Conservation (phyloP, 2,888 invertebrate genomes). For the Chelonus formosanus region DNA sequence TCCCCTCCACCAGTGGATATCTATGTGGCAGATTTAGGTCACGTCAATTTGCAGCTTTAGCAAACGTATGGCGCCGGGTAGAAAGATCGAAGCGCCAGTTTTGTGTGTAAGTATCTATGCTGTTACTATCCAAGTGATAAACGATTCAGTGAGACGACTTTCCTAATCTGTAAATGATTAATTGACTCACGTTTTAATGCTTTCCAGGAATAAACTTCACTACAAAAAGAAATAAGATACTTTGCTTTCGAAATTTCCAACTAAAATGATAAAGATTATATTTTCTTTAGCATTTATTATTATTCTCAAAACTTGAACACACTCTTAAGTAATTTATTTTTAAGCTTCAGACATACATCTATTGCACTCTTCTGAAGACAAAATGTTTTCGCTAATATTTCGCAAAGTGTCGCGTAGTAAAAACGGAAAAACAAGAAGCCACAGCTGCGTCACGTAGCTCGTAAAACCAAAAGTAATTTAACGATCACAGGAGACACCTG, state of each 20-base stretch:
- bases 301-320: neutral
- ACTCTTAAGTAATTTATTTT: too few relatives aligned
- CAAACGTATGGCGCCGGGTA: slow-evolving; percentile 35
- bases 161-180: slow-evolving; percentile 38
- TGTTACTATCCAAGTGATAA: slow-evolving; percentile 33
- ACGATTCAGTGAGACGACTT: slow-evolving; percentile 25
- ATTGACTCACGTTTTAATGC: slow-evolving; percentile 13
- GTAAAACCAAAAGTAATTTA: slow-evolving; percentile 42
- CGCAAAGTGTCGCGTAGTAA: slow-evolving; percentile 1
- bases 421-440: slow-evolving; percentile 25
- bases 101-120: slow-evolving; percentile 11
- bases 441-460: slow-evolving; percentile 41
- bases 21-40: slow-evolving; percentile 42
- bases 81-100: slow-evolving; percentile 27
- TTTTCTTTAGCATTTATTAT: too few relatives aligned
- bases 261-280: too few relatives aligned
- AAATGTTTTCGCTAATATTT: neutral
- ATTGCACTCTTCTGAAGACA: neutral
- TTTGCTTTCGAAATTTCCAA: too few relatives aligned
- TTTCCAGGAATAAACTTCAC: too few relatives aligned
- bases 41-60: slow-evolving; percentile 44
- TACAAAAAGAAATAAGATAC: too few relatives aligned
- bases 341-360: too few relatives aligned
- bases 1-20: slow-evolving; percentile 28
- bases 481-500: slow-evolving; percentile 43